Evolutionary conservation across 2,888 invertebrate species (phyloP).

Genomic region (Trachelus iudaicus): DNA sequence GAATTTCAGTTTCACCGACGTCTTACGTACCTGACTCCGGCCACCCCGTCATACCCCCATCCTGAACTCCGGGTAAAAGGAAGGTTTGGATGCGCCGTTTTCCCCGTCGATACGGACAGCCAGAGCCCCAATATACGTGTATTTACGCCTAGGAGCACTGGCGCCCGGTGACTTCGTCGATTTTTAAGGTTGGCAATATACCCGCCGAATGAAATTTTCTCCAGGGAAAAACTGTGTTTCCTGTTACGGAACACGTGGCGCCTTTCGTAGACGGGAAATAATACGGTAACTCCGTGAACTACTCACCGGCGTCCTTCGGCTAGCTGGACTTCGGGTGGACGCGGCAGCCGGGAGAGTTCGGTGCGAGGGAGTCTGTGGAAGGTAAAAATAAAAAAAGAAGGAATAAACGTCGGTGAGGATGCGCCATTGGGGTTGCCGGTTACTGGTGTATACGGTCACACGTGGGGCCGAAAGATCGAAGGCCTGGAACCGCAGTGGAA

Average conservation of each 20-base stretch:
- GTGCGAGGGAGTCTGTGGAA: neutral
- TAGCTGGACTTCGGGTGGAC: neutral
- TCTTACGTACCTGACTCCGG: neutral
- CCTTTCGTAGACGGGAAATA: neutral
- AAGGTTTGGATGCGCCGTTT: neutral
- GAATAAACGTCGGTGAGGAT: neutral
- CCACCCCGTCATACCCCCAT: too few relatives aligned
- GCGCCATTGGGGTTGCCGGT: neutral
- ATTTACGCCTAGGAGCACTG: too few relatives aligned
- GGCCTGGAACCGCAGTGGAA: neutral
- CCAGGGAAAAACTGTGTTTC: neutral
- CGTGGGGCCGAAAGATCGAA: neutral
- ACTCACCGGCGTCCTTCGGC: neutral
- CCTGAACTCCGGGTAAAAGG: neutral
- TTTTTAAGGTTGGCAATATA: neutral
- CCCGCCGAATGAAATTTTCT: neutral
- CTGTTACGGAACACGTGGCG: neutral
- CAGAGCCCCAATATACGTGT: too few relatives aligned
- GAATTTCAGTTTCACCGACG: conserved; percentile 29
- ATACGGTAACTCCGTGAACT: neutral
- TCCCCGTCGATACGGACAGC: neutral
- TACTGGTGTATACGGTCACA: neutral
- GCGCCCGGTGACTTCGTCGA: neutral
- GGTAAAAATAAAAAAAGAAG: too few relatives aligned
- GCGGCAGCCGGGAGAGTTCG: neutral